Evolutionary conservation across 2,888 invertebrate species (phyloP).

Genomic region (Drosophila differens): DNA sequence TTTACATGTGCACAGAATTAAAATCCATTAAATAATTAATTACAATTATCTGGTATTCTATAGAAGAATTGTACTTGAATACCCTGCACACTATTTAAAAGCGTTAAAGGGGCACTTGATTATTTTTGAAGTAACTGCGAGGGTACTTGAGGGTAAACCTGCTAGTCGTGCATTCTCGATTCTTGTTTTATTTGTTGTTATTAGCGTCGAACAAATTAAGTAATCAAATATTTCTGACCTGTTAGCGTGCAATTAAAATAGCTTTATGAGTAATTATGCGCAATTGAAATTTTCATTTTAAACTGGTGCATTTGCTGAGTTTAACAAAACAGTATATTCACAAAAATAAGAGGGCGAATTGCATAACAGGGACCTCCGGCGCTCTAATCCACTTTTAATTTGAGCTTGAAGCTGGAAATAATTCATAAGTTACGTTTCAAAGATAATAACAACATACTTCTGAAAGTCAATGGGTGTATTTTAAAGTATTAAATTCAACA

Average conservation of each 20-base stretch:
- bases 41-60: slow-evolving; percentile 23
- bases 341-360: not conserved
- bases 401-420: not conserved
- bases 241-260: slow-evolving; percentile 12
- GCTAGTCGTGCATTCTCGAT: not conserved
- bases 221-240: slow-evolving; percentile 11
- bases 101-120: not conserved
- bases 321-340: not conserved
- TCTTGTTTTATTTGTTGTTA: not conserved
- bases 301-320: slow-evolving; percentile 8
- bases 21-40: slow-evolving; percentile 48
- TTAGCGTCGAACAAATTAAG: slow-evolving; percentile 6
- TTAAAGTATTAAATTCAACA: not conserved
- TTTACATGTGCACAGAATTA: slow-evolving; percentile 27
- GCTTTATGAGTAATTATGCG: slow-evolving; percentile 28
- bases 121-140: not conserved
- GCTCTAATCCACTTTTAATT: not conserved
- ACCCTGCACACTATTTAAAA: no score
- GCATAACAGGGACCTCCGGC: not conserved
- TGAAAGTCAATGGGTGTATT: not conserved
- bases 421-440: not conserved
- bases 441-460: not conserved
- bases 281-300: slow-evolving; percentile 17
- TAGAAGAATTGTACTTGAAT: slow-evolving; percentile 6
- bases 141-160: no score